phyloP scores from a whole-genome alignment of 2,888 invertebrate genomes.

The Trachelus stipa region DNA sequence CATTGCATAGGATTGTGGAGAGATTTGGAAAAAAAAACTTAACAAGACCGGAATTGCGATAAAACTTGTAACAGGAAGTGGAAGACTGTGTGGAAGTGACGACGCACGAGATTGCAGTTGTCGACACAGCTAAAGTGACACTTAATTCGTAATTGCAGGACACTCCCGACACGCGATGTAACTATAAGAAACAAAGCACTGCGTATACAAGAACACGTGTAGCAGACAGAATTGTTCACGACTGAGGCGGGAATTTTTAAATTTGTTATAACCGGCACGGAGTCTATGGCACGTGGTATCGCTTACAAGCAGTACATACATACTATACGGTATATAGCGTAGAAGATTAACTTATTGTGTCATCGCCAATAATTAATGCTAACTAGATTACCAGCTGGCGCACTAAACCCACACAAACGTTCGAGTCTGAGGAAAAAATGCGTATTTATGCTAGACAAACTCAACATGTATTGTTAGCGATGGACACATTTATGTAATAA shows the following conservation, averaged over 20 bases:
- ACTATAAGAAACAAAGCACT: not conserved
- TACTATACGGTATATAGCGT: not conserved
- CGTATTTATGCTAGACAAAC: not conserved
- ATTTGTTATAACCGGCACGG: not conserved
- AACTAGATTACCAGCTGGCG: constrained; percentile 26
- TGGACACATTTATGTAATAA: not conserved
- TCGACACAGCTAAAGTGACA: not conserved
- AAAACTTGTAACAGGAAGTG: constrained; percentile 34
- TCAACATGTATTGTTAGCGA: not conserved
- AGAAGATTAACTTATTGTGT: constrained; percentile 28
- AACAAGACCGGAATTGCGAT: constrained; percentile 30
- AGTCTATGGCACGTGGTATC: constrained; percentile 24
- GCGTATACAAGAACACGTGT: not conserved
- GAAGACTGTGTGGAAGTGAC: constrained; percentile 25
- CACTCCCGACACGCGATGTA: not conserved
- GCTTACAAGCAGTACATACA: constrained; percentile 27
- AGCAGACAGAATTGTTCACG: not conserved
- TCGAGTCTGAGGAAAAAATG: not conserved
- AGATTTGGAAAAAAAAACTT: not conserved
- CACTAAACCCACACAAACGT: not conserved
- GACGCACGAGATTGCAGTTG: constrained; percentile 14
- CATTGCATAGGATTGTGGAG: not conserved
- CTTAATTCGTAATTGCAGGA: not conserved
- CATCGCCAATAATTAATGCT: constrained; percentile 38
- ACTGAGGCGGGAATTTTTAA: not conserved